These are phyloP conservation scores for Gavia stellata DNA, from an alignment of 2,113 vertebrate species.

Conservation along the genomic window DNA sequence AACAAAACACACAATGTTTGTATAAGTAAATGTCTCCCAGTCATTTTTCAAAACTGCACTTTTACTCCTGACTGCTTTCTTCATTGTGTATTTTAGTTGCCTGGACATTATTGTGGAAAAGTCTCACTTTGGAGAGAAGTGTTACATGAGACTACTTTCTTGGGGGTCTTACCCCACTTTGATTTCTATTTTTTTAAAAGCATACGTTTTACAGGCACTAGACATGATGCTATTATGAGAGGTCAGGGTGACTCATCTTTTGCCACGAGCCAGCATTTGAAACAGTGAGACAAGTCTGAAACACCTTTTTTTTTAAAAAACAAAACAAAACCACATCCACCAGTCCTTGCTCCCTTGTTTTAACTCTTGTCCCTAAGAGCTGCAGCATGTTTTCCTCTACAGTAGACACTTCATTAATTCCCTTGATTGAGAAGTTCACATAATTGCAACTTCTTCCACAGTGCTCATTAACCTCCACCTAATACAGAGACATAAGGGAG, in stretches of 20 bases:
- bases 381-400: constrained; percentile 8
- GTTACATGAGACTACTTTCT: background rate
- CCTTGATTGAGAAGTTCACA: background rate
- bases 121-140: background rate
- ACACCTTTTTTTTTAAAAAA: background rate
- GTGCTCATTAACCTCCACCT: constrained; percentile 11
- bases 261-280: background rate
- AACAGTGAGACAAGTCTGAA: background rate
- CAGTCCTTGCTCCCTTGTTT: background rate
- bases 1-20: background rate
- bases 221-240: background rate
- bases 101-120: background rate
- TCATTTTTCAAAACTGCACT: background rate
- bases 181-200: background rate
- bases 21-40: background rate
- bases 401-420: background rate
- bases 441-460: background rate
- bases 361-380: constrained; percentile 9
- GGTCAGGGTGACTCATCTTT: background rate
- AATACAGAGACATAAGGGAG: background rate
- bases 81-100: background rate
- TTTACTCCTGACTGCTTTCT: background rate
- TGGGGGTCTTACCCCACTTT: background rate
- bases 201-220: background rate
- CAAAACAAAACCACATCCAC: background rate